Evolutionary conservation across 1,140 invertebrate genomes (phyloP), one percentile per base, ranked within the genome.

Genomic region (Zaprionus vittiger): DNA sequence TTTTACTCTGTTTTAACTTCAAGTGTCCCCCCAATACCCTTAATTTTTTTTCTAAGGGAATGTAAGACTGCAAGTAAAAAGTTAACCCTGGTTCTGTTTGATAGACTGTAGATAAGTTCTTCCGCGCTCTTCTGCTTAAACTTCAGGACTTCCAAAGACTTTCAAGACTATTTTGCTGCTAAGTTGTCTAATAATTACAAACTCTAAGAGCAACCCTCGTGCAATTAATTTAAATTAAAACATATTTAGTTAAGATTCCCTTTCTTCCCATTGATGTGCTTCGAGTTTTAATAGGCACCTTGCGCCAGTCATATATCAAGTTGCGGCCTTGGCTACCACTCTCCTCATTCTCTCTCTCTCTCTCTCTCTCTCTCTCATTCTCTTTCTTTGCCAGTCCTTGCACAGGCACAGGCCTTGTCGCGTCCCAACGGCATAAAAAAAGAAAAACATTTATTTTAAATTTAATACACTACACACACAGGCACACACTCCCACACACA

Each of bases 361-460:
- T 12, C 11, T 52, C 22, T 11, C 3, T 24, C 2, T 54, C 20
- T 49, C 9, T 11, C 11, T 11, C 7, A 9, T 31, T 14, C 20
- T n/a, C 12, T 24, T 1, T 5, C 22, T 15, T 3, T 7, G 7
- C 31, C 9, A 59, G 55, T 66, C 52, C 52, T 57, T 54, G 60
- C 20, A 6, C 52, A 31, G 64, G 15, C 49, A 5, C 5, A n/a
- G 15, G 2, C n/a, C 41, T 47, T 9, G 41, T 17, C 31, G 41
- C 67, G 24, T 61, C 64, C 63, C 73, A 38, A 34, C 56, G 31
- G 65, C 38, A 70, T 55, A 38, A 70, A 75, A 81, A 81, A 82
- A 73, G 77, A 73, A 84, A 84, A 84, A 81, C 84, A 87, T 87
- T 87, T 87, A 84, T 83, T 87, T 81, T 84, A 89, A 87, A 76